Percentiles rank a stretch among this genome's conserved stretches.
phyloP scores from a whole-genome alignment of 2,888 invertebrate species.

The Neoaliturus tenellus region DNA sequence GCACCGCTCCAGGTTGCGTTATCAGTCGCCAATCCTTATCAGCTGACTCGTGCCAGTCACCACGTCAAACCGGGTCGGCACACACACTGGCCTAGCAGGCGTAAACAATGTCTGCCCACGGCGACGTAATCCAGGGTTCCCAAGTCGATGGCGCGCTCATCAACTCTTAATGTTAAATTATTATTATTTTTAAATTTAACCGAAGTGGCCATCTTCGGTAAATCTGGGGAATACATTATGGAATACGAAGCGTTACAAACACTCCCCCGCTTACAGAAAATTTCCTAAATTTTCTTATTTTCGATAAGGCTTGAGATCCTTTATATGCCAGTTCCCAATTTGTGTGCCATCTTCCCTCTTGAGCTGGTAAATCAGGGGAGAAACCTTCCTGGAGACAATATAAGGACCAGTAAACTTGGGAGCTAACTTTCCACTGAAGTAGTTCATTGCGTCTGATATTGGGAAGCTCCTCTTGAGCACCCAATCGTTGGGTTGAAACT shows the following conservation, averaged over 20 bases:
- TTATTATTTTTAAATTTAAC: no score
- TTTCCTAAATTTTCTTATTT: constrained; percentile 37
- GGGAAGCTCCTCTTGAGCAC: constrained; percentile 36
- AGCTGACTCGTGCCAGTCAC: no score
- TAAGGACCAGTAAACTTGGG: constrained; percentile 60
- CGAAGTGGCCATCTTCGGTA: no score
- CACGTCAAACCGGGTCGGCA: no score
- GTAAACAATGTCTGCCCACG: no score
- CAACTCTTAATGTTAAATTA: no score
- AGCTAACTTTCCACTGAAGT: constrained; percentile 60
- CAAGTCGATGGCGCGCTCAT: no score
- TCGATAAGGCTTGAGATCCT: constrained; percentile 52
- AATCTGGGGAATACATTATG: no score
- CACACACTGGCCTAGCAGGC: no score
- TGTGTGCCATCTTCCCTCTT: constrained; percentile 1
- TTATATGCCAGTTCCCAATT: constrained; percentile 59
- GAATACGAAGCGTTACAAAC: constrained; percentile 27
- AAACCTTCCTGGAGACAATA: constrained; percentile 50
- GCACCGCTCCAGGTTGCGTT: no score
- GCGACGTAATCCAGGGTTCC: no score
- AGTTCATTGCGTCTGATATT: constrained; percentile 56
- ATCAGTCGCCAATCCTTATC: no score
- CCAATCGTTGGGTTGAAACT: neutral
- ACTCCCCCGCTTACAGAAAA: neutral
- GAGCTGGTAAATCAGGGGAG: constrained; percentile 61